Percentiles rank a stretch among this genome's conserved stretches.
phyloP scores from a whole-genome alignment of 2,888 invertebrate genomes.

The Calameuta filiformis region DNA sequence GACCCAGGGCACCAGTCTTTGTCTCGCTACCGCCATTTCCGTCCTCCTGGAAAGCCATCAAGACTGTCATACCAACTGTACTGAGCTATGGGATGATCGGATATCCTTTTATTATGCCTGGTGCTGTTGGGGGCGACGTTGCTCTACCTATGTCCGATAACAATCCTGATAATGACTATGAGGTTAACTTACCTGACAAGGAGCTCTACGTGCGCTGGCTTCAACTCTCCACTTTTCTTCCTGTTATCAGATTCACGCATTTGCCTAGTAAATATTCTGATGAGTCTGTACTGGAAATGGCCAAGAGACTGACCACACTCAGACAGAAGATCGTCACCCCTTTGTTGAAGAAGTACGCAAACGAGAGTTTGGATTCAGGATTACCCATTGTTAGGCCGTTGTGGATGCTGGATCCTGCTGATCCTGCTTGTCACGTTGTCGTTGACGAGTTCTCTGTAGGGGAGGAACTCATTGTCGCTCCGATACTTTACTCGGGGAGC shows the following conservation, averaged over 20 bases:
- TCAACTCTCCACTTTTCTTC: constrained; percentile 89
- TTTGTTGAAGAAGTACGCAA: constrained; percentile 79
- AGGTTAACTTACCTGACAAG: constrained; percentile 78
- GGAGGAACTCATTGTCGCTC: constrained; percentile 90
- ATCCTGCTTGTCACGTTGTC: constrained; percentile 80
- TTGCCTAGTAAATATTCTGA: constrained; percentile 90
- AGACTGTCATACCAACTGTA: constrained; percentile 86
- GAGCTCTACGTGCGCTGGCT: constrained; percentile 92
- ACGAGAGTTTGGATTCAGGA: constrained; percentile 83
- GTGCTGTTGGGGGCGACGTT: constrained; percentile 92
- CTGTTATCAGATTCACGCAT: constrained; percentile 91
- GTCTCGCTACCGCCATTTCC: constrained; percentile 87
- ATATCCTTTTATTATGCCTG: constrained; percentile 92
- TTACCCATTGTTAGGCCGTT: constrained; percentile 87
- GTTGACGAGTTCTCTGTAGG: constrained; percentile 91
- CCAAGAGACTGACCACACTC: constrained; percentile 79
- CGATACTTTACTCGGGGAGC: constrained; percentile 78
- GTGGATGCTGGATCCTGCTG: constrained; percentile 89
- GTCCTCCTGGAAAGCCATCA: constrained; percentile 88
- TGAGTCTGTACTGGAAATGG: constrained; percentile 80
- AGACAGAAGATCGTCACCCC: constrained; percentile 82
- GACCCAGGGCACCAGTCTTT: constrained; percentile 88
- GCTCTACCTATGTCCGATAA: constrained; percentile 72
- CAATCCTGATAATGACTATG: constrained; percentile 83
- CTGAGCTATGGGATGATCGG: constrained; percentile 90